Evolutionary conservation across 2,113 vertebrate species (phyloP).

Genomic region (Pantherophis guttatus): DNA sequence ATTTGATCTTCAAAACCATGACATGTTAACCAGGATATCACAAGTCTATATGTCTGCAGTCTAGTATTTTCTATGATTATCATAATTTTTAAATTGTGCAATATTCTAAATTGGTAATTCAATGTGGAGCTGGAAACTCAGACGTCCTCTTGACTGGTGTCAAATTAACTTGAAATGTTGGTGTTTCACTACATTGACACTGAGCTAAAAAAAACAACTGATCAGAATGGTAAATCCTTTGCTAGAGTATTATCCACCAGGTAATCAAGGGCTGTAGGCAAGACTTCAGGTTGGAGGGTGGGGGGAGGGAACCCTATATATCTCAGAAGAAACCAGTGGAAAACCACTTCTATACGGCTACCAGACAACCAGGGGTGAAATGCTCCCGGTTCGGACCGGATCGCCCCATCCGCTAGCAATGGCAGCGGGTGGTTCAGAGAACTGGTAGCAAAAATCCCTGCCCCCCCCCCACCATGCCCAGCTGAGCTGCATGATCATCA

Average conservation of each 20-base stretch:
- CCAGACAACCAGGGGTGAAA: neutral
- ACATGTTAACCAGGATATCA: neutral
- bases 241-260: neutral
- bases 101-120: neutral
- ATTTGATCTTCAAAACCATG: neutral
- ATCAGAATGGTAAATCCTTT: neutral
- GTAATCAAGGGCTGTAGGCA: neutral
- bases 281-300: neutral
- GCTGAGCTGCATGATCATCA: too few species aligned
- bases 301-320: neutral
- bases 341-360: neutral
- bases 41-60: neutral
- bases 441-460: too few species aligned
- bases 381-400: too few species aligned
- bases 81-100: neutral
- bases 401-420: too few species aligned
- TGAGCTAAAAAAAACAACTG: neutral
- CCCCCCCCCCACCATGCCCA: too few species aligned
- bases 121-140: neutral
- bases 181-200: neutral
- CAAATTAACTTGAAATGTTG: neutral
- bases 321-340: neutral
- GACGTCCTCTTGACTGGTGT: neutral
- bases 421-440: too few species aligned
- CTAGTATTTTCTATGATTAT: neutral